A percentile compares a stretch with the other conserved stretches of the same genome.
Evolutionary conservation across 2,113 vertebrate species (phyloP).

Genomic region (Synchiropus splendidus): DNA sequence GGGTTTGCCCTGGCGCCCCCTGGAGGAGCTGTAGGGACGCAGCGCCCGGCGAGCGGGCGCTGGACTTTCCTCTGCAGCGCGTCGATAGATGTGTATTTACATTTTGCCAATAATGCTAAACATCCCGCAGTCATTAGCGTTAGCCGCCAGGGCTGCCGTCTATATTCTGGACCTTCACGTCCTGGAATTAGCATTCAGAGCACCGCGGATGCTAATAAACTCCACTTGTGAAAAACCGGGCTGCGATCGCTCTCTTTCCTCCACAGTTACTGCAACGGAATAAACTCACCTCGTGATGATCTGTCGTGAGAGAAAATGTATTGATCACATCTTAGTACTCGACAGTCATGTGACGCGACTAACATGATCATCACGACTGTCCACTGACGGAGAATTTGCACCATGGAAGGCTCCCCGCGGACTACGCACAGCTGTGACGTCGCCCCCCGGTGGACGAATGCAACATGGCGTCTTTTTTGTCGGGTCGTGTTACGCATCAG

Average conservation of each 20-base stretch:
- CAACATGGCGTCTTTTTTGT: too few relatives aligned
- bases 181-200: conserved; percentile 46
- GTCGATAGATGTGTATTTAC: conserved; percentile 58
- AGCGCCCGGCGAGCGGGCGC: neutral
- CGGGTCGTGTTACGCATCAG: too few relatives aligned
- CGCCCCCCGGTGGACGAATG: too few relatives aligned
- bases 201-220: conserved; percentile 51
- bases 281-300: too few relatives aligned
- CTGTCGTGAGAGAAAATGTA: too few relatives aligned
- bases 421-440: too few relatives aligned
- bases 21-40: too few relatives aligned
- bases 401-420: too few relatives aligned
- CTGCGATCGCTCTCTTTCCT: conserved; percentile 16
- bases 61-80: conserved; percentile 12
- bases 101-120: conserved; percentile 69
- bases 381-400: too few relatives aligned
- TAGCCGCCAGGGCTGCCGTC: conserved; percentile 33
- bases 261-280: neutral
- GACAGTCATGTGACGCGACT: too few relatives aligned
- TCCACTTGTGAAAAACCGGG: conserved; percentile 41
- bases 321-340: too few relatives aligned
- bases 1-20: too few relatives aligned
- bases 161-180: conserved; percentile 30
- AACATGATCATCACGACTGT: neutral
- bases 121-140: conserved; percentile 46